These are phyloP conservation scores for Dromiciops gliroides DNA, from an alignment of 2,113 vertebrate species.

Conservation along the genomic window DNA sequence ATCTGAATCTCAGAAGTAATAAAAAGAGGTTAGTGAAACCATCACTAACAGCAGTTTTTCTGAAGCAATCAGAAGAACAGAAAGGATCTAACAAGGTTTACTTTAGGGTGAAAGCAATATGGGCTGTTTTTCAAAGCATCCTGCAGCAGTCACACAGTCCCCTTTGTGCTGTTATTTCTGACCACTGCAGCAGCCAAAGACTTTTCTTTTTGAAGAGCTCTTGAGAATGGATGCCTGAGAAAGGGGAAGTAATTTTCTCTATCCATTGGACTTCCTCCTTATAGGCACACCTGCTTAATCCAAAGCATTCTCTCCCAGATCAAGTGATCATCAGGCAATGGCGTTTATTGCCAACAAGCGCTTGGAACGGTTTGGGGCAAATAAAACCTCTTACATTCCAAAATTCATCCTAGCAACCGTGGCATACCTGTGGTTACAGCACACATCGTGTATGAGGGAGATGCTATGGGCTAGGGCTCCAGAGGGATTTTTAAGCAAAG, in stretches of 20 bases:
- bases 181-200: background rate
- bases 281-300: background rate
- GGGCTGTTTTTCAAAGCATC: background rate
- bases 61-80: background rate
- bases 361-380: background rate
- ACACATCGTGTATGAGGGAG: background rate
- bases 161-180: background rate
- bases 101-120: background rate
- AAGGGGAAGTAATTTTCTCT: background rate
- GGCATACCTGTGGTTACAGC: background rate
- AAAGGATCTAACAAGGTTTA: background rate
- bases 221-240: background rate
- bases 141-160: background rate
- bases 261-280: background rate
- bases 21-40: background rate
- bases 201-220: background rate
- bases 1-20: background rate
- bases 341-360: background rate
- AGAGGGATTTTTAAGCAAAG: background rate
- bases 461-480: background rate
- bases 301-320: background rate
- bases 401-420: background rate
- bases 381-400: background rate
- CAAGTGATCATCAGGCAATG: background rate
- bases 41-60: background rate